Percentiles rank a stretch among this genome's conserved stretches.
These are phyloP conservation scores for Acanthosepion lycidas DNA, from an alignment of 2,888 invertebrate species.

Conservation along the genomic window DNA sequence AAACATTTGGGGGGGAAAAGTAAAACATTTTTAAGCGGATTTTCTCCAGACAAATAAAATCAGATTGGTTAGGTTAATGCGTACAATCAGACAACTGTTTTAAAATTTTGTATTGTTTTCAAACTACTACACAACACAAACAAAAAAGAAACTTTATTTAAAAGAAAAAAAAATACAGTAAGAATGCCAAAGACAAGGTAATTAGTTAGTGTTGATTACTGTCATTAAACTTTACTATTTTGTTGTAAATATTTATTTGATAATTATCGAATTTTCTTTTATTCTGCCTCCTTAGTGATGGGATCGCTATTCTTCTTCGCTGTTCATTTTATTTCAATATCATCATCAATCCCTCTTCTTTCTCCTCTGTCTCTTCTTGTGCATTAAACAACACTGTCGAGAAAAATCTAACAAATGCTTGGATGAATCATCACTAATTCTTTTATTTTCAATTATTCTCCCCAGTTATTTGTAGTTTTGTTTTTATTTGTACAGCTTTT, in stretches of 20 bases:
- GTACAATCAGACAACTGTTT: not conserved
- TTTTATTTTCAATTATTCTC: not conserved
- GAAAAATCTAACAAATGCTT: conserved; percentile 36
- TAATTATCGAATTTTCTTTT: not conserved
- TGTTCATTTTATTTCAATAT: conserved; percentile 33
- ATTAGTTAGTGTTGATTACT: not conserved
- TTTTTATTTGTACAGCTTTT: not conserved
- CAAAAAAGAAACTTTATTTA: not conserved
- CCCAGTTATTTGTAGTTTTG: not conserved
- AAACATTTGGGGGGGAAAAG: no score
- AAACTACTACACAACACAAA: not conserved
- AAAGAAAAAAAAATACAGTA: not conserved
- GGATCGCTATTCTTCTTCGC: not conserved
- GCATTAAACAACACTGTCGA: not conserved
- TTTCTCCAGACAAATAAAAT: not conserved
- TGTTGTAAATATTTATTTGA: not conserved
- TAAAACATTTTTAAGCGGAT: not conserved
- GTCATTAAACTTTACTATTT: not conserved
- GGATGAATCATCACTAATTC: conserved; percentile 8
- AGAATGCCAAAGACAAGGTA: no score
- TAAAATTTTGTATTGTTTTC: not conserved
- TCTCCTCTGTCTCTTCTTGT: not conserved
- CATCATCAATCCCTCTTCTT: not conserved
- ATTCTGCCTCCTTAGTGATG: not conserved
- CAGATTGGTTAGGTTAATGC: not conserved